Percentiles rank a stretch among this genome's conserved stretches.
Conservation (phyloP, 2,888 invertebrate genomes). For the Dynastes grantii region DNA sequence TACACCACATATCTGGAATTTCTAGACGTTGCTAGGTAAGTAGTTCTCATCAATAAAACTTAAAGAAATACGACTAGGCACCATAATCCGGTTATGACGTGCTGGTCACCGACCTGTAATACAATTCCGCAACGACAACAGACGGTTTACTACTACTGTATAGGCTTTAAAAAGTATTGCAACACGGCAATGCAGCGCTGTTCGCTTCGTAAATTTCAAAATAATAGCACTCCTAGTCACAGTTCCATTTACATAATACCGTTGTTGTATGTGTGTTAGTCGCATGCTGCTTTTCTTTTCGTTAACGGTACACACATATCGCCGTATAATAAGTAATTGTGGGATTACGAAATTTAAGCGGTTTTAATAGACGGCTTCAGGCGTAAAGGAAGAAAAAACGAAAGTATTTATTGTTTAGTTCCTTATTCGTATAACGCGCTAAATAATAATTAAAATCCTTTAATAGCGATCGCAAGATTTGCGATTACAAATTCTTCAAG, state of each 20-base stretch:
- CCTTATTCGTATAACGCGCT: conserved; percentile 13
- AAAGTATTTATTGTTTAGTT: neutral
- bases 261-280: neutral
- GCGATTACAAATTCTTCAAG: conserved; percentile 1
- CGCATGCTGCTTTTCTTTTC: conserved; percentile 9
- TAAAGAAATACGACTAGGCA: neutral
- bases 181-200: conserved; percentile 22
- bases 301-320: conserved; percentile 2
- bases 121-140: conserved; percentile 30
- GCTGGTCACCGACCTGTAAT: conserved; percentile 39
- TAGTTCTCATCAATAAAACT: too few species aligned
- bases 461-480: neutral
- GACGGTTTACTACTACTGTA: conserved; percentile 4
- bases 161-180: neutral
- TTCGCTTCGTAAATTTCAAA: conserved; percentile 14
- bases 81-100: conserved; percentile 30
- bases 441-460: conserved; percentile 1
- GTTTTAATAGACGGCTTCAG: conserved; percentile 23
- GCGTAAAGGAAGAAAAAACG: conserved; percentile 1
- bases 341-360: conserved; percentile 18
- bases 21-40: too few species aligned
- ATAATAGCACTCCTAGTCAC: neutral
- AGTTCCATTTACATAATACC: too few species aligned
- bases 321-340: conserved; percentile 1
- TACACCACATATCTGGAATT: too few species aligned